Conservation (phyloP, 2,113 vertebrate genomes). For the Phalacrocorax carbo region DNA sequence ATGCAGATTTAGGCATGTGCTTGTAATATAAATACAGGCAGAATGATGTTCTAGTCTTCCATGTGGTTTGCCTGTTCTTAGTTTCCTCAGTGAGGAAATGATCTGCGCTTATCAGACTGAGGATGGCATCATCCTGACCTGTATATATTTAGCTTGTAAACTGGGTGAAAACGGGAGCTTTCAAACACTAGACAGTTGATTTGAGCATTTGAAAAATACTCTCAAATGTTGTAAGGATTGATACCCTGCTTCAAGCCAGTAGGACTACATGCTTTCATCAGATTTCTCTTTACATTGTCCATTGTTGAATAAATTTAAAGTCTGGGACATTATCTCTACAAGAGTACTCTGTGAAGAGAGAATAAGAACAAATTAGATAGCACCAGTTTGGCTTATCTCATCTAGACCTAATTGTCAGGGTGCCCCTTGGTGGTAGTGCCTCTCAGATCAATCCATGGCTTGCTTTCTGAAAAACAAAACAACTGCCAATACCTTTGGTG, state of each 20-base stretch:
- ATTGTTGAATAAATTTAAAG: background rate
- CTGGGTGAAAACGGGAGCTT: background rate
- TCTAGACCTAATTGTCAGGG: background rate
- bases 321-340: background rate
- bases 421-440: background rate
- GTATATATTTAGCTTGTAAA: background rate
- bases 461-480: background rate
- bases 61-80: background rate
- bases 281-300: background rate
- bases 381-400: background rate
- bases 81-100: background rate
- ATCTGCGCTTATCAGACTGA: background rate
- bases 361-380: background rate
- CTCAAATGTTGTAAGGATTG: background rate
- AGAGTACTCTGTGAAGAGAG: background rate
- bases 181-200: background rate
- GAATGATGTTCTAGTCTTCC: background rate
- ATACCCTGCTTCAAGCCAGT: background rate
- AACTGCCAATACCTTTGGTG: background rate
- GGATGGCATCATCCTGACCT: background rate
- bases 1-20: background rate
- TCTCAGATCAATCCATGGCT: background rate
- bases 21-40: background rate
- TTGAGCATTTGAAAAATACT: too few relatives aligned
- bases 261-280: background rate